Base-by-base conservation (phyloP, 92 coral and sea anemone genomes). In the Muricea muricata region DNA sequence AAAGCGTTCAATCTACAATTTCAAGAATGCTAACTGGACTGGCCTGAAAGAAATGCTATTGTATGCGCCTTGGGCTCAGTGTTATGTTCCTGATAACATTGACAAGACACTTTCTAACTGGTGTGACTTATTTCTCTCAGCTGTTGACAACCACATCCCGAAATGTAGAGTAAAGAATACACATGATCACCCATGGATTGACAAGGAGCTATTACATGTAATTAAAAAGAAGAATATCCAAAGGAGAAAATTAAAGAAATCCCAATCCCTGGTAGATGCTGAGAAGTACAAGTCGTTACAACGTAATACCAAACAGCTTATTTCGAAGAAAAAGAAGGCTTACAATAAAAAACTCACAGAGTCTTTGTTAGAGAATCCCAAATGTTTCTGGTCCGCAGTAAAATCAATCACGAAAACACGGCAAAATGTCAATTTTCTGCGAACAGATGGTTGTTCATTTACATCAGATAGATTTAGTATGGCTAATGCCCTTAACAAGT, bases 131-230 rank as follows among this genome's bases (percentile, higher is more conserved):
- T 39, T 39, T 39, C 45, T 39, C 45, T 4, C 45, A 4, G 45
- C 45, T 4, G 6, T 86, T 71, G 67, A 82, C 29, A 87, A 86
- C 3, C 80, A 54, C 20, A 2, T 54, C 6, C 61, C 58, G 3
- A 85, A 54, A 72, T 57, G 86, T 41, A 52, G 13, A 80, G 39
- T 52, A 26, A 66, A 79, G 18, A 90, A 81, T 55, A 50, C 24
- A 39, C n/a, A 32, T 60, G 79, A 80, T 56, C 92, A 75, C 28
- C 85, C 93, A 23, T 87, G 93, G 93, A 76, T 87, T 77, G 97
- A 90, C 54, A n/a, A 34, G 13, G 90, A 90, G 50, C 78, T 90
- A 6, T 57, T 32, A 46, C 17, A 65, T 13, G 55, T 89, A 25
- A 54, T 89, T n/a, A 74, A 79, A 85, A 89, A 66, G 80, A 87